phyloP scores from a whole-genome alignment of 2,113 vertebrate genomes.

The Corynorhinus townsendii region DNA sequence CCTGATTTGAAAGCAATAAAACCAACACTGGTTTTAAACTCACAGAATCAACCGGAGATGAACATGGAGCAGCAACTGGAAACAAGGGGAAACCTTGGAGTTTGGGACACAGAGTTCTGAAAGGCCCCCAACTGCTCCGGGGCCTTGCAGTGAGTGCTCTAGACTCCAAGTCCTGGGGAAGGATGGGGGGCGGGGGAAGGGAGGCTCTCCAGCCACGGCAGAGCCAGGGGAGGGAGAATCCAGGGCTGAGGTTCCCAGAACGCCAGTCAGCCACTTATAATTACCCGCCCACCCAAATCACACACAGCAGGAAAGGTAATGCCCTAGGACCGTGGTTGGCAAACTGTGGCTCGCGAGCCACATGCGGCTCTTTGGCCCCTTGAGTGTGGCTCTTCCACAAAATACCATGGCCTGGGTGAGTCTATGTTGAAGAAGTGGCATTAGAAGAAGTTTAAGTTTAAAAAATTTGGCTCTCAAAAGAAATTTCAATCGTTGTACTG shows the following conservation, averaged over 20 bases:
- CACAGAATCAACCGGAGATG: background rate
- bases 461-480: no score
- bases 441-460: no score
- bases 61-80: background rate
- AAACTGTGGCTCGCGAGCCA: no score
- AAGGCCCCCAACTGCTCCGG: background rate
- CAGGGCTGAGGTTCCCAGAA: background rate
- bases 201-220: background rate
- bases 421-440: no score
- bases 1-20: background rate
- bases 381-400: no score
- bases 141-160: background rate
- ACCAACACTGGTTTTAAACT: background rate
- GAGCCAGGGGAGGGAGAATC: background rate
- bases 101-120: background rate
- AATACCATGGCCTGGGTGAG: no score
- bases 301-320: background rate
- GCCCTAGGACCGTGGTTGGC: no score
- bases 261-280: background rate
- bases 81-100: background rate
- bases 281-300: background rate
- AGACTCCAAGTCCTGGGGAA: background rate
- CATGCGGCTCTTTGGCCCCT: no score
- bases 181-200: accelerated
- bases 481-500: no score